These are phyloP conservation scores for Chelidonichthys spinosus DNA, from an alignment of 2,797 vertebrate species.

Conservation along the genomic window DNA sequence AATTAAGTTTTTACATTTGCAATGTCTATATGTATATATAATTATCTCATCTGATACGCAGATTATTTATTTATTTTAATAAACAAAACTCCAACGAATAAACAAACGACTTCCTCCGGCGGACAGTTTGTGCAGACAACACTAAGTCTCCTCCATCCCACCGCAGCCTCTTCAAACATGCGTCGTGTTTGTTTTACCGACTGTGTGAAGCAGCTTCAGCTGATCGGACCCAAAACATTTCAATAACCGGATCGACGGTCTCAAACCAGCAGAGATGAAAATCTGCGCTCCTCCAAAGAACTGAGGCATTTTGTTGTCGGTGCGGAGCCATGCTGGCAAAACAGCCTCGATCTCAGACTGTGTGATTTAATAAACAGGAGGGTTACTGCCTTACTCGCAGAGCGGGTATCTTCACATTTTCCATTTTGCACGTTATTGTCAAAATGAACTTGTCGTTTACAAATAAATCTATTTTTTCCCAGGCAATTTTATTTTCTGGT, in stretches of 20 bases:
- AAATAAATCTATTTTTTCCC: conserved; percentile 16
- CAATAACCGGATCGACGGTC: conserved; percentile 62
- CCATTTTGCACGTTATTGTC: conserved; percentile 59
- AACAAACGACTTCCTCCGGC: background rate
- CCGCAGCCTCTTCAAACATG: background rate
- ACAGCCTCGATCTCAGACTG: conserved; percentile 47
- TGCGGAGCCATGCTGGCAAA: conserved; percentile 73
- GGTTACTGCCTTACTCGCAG: conserved; percentile 29
- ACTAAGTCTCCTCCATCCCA: background rate
- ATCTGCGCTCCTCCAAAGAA: conserved; percentile 76
- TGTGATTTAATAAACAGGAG: conserved; percentile 68
- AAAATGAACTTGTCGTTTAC: conserved; percentile 36
- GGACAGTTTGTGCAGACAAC: conserved; percentile 20
- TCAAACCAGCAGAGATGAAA: conserved; percentile 62
- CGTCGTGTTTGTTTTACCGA: conserved; percentile 3
- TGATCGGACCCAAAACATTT: conserved; percentile 58
- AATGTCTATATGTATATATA: background rate
- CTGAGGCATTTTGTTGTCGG: conserved; percentile 61
- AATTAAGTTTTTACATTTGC: background rate
- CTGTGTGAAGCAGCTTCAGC: conserved; percentile 16
- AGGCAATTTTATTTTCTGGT: background rate
- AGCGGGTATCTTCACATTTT: conserved; percentile 4
- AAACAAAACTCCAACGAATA: background rate
- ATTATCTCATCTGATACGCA: background rate
- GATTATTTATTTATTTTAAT: conserved; percentile 37